Conservation (phyloP, 2,797 vertebrate genomes). For the Aviceda cuculoides region DNA sequence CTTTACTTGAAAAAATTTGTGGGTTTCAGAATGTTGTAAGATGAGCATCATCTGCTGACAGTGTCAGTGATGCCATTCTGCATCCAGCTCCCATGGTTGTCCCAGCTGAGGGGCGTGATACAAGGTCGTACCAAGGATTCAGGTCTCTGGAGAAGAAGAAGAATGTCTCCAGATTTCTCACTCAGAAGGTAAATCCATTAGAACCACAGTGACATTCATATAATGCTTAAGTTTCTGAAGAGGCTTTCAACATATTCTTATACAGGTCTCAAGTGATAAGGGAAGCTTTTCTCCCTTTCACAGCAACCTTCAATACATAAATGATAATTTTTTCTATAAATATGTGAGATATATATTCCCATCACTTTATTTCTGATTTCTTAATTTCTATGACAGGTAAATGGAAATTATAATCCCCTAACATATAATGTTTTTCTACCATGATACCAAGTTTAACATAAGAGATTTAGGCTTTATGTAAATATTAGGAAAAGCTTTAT, state of each 20-base stretch:
- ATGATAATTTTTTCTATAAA: too few relatives aligned
- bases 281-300: background rate
- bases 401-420: background rate
- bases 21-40: background rate
- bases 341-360: background rate
- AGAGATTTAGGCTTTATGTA: background rate
- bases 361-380: background rate
- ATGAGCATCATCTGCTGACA: background rate
- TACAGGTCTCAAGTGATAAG: background rate
- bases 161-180: background rate
- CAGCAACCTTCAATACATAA: background rate
- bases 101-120: background rate
- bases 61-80: background rate
- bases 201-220: background rate
- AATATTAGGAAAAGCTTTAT: background rate
- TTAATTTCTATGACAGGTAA: background rate
- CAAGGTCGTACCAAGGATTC: background rate
- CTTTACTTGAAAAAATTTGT: background rate
- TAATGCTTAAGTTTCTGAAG: background rate
- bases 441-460: background rate
- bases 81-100: background rate
- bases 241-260: background rate
- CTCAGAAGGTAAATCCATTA: background rate
- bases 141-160: background rate
- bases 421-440: background rate